Conservation (phyloP, 2,888 invertebrate species). For the Pyrocoelia pectoralis region DNA sequence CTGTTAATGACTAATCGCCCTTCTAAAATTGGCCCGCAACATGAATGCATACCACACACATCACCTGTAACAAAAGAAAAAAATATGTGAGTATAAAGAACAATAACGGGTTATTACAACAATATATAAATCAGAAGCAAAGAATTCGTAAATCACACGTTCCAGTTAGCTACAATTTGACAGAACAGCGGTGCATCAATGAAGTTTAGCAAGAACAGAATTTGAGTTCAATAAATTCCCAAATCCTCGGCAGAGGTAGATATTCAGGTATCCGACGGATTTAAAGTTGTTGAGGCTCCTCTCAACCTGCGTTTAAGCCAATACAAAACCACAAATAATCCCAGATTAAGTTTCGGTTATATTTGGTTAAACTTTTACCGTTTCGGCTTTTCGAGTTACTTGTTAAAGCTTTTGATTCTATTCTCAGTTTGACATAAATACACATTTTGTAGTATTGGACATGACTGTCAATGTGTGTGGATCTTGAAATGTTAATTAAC, state of each 20-base stretch:
- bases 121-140: conserved; percentile 4
- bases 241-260: conserved; percentile 21
- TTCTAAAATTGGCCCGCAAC: conserved; percentile 75
- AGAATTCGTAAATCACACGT: conserved; percentile 25
- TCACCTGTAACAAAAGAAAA: conserved; percentile 63
- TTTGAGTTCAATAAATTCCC: conserved; percentile 29
- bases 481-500: no score
- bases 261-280: conserved; percentile 27
- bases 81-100: conserved; percentile 12
- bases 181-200: conserved; percentile 21
- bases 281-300: neutral
- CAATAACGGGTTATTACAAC: conserved; percentile 9
- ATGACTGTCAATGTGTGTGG: no score
- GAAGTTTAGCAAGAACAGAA: conserved; percentile 29
- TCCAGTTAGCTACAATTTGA: conserved; percentile 1
- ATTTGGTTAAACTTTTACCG: neutral
- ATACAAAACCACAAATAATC: conserved; percentile 23
- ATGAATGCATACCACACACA: conserved; percentile 63
- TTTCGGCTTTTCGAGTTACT: neutral
- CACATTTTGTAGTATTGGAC: neutral
- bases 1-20: conserved; percentile 74
- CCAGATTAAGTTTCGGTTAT: conserved; percentile 22
- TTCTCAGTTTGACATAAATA: neutral
- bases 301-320: neutral
- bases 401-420: neutral